These are phyloP conservation scores for Halcyon leucocephala DNA, from an alignment of 2,797 vertebrate genomes.

Conservation along the genomic window DNA sequence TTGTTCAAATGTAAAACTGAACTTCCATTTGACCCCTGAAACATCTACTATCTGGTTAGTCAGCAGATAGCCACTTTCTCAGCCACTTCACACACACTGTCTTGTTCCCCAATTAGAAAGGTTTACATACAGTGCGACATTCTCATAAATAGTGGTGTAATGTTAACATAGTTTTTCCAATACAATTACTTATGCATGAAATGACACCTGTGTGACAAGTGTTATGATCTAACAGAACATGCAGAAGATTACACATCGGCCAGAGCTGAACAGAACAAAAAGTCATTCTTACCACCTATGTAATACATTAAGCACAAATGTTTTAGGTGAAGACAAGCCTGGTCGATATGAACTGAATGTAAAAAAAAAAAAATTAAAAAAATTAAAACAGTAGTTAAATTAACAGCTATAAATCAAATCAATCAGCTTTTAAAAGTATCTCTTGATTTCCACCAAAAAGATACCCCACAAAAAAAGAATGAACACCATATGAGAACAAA, in stretches of 20 bases:
- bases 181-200: conserved; percentile 70
- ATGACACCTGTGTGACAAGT: conserved; percentile 58
- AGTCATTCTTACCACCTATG: conserved; percentile 88
- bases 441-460: conserved; percentile 26
- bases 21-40: not conserved
- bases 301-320: conserved; percentile 91
- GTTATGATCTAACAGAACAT: conserved; percentile 71
- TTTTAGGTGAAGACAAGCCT: conserved; percentile 89
- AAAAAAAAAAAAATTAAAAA: conserved; percentile 70
- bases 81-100: conserved; percentile 56
- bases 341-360: conserved; percentile 89
- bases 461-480: conserved; percentile 53
- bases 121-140: conserved; percentile 83
- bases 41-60: conserved; percentile 20
- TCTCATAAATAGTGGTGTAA: conserved; percentile 84
- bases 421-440: conserved; percentile 10
- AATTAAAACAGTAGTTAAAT: conserved; percentile 41
- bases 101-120: conserved; percentile 55
- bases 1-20: not conserved
- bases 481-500: conserved; percentile 85
- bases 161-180: conserved; percentile 79
- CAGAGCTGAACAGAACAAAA: conserved; percentile 73
- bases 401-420: not conserved
- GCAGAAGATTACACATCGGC: conserved; percentile 75
- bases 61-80: conserved; percentile 37